phyloP scores from a whole-genome alignment of 2,797 vertebrate species.

The Sebastes iracundus region DNA sequence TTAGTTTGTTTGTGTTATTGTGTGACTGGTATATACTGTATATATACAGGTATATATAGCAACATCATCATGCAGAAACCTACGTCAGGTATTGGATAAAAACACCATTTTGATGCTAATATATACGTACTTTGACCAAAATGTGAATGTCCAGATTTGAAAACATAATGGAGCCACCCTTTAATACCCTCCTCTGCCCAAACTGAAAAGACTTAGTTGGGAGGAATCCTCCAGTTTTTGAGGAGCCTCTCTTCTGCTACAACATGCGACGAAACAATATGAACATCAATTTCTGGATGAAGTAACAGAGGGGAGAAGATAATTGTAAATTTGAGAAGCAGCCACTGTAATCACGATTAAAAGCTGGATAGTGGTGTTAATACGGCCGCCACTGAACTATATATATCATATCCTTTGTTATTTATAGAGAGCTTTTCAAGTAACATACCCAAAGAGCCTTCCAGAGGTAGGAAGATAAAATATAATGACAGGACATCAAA shows the following conservation, averaged over 20 bases:
- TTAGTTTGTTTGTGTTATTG: no score
- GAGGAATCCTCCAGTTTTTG: neutral
- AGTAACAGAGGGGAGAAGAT: constrained; percentile 2
- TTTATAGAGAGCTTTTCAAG: neutral
- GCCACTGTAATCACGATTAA: neutral
- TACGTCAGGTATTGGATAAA: no score
- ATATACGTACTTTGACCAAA: no score
- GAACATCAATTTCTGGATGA: neutral
- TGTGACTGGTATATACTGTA: no score
- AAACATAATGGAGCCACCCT: no score
- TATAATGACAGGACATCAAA: neutral
- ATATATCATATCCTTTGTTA: neutral
- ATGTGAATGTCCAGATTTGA: no score
- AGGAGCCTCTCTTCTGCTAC: neutral
- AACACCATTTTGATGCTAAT: no score
- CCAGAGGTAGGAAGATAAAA: neutral
- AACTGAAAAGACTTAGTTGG: neutral
- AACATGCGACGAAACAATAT: neutral
- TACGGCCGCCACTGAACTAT: neutral
- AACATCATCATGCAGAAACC: no score
- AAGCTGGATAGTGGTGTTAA: neutral
- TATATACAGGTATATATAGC: no score
- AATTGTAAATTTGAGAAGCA: neutral
- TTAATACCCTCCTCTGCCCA: neutral
- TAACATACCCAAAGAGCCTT: neutral